These are phyloP conservation scores for Pachycephus smyrnensis DNA, from an alignment of 2,888 invertebrate genomes.

Conservation along the genomic window DNA sequence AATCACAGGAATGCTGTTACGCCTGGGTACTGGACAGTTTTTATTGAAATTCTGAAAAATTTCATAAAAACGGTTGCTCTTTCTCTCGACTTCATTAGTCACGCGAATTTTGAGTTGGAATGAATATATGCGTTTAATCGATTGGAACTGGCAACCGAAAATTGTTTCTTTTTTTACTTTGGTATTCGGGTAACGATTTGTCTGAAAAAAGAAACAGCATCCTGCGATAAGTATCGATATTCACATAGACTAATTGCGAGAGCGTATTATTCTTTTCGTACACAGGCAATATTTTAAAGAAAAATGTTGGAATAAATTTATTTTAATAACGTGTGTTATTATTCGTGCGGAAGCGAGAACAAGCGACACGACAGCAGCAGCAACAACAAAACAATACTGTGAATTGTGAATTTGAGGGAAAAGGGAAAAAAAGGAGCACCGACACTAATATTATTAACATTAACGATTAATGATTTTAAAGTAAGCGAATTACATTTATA, in stretches of 20 bases:
- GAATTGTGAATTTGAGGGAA: not conserved
- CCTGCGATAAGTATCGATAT: constrained; percentile 11
- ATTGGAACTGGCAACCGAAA: constrained; percentile 2
- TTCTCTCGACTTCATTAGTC: constrained; percentile 15
- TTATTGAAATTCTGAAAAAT: not conserved
- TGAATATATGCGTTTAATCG: not conserved
- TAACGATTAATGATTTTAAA: constrained; percentile 65
- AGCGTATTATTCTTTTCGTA: constrained; percentile 15
- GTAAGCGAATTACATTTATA: constrained; percentile 67
- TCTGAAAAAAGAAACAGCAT: constrained; percentile 20
- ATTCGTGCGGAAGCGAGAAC: constrained; percentile 45
- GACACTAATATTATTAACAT: constrained; percentile 66
- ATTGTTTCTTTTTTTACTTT: constrained; percentile 4
- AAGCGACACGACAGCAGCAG: not conserved
- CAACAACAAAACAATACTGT: not conserved
- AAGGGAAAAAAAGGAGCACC: constrained; percentile 54
- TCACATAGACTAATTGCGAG: not conserved
- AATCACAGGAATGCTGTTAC: constrained; percentile 29
- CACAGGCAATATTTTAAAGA: constrained; percentile 9
- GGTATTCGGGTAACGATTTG: constrained; percentile 14
- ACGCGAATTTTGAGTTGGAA: not conserved
- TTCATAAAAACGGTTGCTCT: constrained; percentile 6
- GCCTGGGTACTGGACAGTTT: not conserved
- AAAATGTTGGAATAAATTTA: constrained; percentile 40
- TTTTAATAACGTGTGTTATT: constrained; percentile 48